Base-by-base conservation (phyloP, 2,797 vertebrate species). In the Carapus acus region DNA sequence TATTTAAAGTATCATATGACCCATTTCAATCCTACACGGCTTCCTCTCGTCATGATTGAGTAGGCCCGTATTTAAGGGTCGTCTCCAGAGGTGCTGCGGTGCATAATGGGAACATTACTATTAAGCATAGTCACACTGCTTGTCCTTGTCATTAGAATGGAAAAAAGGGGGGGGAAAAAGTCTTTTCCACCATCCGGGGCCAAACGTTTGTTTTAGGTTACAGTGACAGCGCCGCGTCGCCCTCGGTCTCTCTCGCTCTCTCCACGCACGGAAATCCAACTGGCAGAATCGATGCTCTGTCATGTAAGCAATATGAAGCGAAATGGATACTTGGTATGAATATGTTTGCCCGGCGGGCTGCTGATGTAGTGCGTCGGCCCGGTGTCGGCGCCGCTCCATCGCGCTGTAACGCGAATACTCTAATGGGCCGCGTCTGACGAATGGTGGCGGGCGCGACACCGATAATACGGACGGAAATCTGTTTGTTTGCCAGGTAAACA, bases 1-100 rank as follows among this genome's bases (percentile, higher is more conserved):
- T 88, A 88, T 88, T 88, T 88, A 87, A 88, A 86, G 86, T 77
- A 85, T 73, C 77, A 54, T 69, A 71, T 87, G 84, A 88, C 87
- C 87, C 85, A 88, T 83, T 88, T 88, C 67, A 74, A 82, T 86
- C 76, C 67, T 73, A 77, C 78, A 73, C 63, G 62, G 74, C 54
- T 71, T 83, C 77, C 49, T 65, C 67, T 71, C 45, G 71, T 79
- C 79, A 82, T 85, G 86, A 88, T 83, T 83, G 85, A 88, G 78
- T 76, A 64, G 76, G 74, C 58, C 76, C 76, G 46, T 78, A 79
- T 84, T 86, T 84, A 83, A 86, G 76, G 73, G 48, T 45, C 44
- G 71, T 83, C 83, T 81, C 84, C 43, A 9, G 83, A 83, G 85
- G 77, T 58, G 62, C 71, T 41, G 55, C 76, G 49, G 74, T 68